Evolutionary conservation across 2,888 invertebrate species (phyloP), one percentile per base, ranked within the genome.

Genomic region (Entomobrya multifasciata): DNA sequence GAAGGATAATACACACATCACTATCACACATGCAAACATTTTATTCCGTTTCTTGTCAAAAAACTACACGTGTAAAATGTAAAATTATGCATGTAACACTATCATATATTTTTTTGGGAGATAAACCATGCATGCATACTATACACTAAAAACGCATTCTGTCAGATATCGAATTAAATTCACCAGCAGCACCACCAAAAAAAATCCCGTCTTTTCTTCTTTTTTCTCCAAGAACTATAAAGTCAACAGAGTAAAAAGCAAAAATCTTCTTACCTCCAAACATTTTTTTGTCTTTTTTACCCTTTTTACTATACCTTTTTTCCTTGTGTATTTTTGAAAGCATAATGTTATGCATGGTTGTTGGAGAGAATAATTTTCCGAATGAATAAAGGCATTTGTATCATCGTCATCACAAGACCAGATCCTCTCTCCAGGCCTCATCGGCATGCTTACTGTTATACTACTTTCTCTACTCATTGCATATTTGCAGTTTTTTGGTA

Each of bases 311-410:
- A n/a, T n/a, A 30, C 13, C 65, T 52, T 36, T 36, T 36, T 36
- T 36, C 36, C 36, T 36, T 78, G 20, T n/a, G 15, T 52, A 52
- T 41, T 62, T 27, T 25, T 13, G 8, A 36, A 36, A 36, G 36
- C 55, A 74, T 55, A 60, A 77, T 72, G 17, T 55, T 83, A 86
- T 79, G 85, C 85, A 70, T 67, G 22, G 3, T 4, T 44, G 44
- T 70, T 41, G 44, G 55, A 20, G 41, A 27, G 76, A 80, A 76
- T 80, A 79, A 86, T 86, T 86, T 86, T 79, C 70, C 86, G 74
- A 79, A 72, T 86, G 79, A 72, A 44, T 74, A 70, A 49, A 20
- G 57, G 22, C 78, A 72, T 65, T 76, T n/a, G 78, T 10, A 55
- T 30, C 49, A 55, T 55, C 15, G 3, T 49, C n/a, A 49, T 41